These are phyloP conservation scores for Agapornis canus DNA, from an alignment of 2,797 vertebrate genomes.

Conservation along the genomic window DNA sequence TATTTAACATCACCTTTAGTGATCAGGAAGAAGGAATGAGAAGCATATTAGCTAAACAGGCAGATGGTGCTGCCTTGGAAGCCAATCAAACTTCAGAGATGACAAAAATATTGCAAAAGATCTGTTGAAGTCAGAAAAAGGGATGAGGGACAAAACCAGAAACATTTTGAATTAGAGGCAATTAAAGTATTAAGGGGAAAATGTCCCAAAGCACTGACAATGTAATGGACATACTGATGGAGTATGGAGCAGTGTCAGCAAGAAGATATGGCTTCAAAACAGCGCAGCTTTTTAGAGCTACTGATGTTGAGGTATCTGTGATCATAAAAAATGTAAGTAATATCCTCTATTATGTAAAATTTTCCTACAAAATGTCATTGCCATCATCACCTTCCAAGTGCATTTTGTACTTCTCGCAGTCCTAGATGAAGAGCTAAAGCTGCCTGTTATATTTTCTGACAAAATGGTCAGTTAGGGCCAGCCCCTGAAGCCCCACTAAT, in stretches of 20 bases:
- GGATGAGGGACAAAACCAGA: conserved; percentile 25
- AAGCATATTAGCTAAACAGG: conserved; percentile 52
- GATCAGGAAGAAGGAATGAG: conserved; percentile 43
- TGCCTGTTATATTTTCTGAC: not conserved
- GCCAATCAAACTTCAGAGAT: conserved; percentile 51
- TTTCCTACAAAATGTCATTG: not conserved
- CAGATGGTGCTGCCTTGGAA: conserved; percentile 60
- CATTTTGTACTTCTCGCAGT: not conserved
- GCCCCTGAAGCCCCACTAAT: not conserved
- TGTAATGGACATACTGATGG: not conserved
- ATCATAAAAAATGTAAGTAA: conserved; percentile 33
- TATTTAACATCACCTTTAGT: conserved; percentile 63
- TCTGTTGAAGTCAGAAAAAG: conserved; percentile 44
- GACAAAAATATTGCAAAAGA: conserved; percentile 53
- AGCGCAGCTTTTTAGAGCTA: not conserved
- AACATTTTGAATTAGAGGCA: not conserved
- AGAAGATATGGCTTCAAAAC: not conserved
- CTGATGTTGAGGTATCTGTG: not conserved
- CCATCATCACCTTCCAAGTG: not conserved
- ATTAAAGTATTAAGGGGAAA: not conserved
- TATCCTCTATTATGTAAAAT: not conserved
- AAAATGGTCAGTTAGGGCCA: not conserved
- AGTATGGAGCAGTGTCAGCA: not conserved
- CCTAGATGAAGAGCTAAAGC: not conserved
- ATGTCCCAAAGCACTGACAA: not conserved